phyloP scores from a whole-genome alignment of 2,888 invertebrate genomes.

The Ectemnius continuus region DNA sequence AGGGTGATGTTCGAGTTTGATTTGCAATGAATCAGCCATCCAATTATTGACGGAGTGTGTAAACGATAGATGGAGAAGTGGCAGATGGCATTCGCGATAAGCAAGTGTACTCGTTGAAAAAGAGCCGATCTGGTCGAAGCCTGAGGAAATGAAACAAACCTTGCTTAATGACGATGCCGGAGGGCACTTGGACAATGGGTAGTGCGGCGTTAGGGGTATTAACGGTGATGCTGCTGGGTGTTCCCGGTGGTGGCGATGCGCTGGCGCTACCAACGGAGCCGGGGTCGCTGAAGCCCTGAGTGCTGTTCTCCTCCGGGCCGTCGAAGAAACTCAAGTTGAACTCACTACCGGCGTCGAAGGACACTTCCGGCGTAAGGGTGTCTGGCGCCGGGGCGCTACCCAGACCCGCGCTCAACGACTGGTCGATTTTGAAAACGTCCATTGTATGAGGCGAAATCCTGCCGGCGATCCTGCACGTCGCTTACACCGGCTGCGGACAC shows the following conservation, averaged over 20 bases:
- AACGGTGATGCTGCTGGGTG: slow-evolving; percentile 68
- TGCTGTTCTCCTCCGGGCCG: slow-evolving; percentile 83
- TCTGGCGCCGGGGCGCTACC: slow-evolving; percentile 82
- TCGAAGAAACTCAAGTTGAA: slow-evolving; percentile 91
- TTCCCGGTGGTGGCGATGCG: slow-evolving; percentile 75
- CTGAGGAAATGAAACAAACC: slow-evolving; percentile 70
- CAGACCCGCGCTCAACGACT: slow-evolving; percentile 83
- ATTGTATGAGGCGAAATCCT: slow-evolving; percentile 75
- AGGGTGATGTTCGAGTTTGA: no score
- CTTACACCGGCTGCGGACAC: slow-evolving; percentile 52
- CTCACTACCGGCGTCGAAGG: slow-evolving; percentile 87
- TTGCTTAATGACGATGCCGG: slow-evolving; percentile 77
- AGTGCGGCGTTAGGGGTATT: slow-evolving; percentile 70
- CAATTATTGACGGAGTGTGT: no score
- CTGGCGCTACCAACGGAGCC: slow-evolving; percentile 82
- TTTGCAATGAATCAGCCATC: no score
- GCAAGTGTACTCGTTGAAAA: no score
- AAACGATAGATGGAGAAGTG: no score
- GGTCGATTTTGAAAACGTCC: slow-evolving; percentile 87
- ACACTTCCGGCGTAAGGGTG: slow-evolving; percentile 83
- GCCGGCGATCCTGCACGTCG: slow-evolving; percentile 53
- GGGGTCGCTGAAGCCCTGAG: slow-evolving; percentile 84
- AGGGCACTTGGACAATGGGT: slow-evolving; percentile 74
- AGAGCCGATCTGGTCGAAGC: no score
- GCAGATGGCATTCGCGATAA: no score